Evolutionary conservation across 2,797 vertebrate genomes (phyloP), one percentile per base, ranked within the genome.

Genomic region (Gastrophryne carolinensis): DNA sequence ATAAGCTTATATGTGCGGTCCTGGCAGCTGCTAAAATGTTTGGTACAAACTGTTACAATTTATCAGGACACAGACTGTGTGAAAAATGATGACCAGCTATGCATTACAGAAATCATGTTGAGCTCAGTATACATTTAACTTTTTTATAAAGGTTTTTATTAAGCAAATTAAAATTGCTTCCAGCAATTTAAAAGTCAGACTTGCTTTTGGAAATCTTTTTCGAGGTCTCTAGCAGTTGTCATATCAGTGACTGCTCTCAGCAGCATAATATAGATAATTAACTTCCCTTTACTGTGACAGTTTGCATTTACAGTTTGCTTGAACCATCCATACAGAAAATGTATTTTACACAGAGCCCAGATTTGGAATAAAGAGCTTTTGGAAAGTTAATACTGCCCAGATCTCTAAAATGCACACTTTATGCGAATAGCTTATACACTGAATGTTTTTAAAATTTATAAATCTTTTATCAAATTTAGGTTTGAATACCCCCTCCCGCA

Each of bases 191-290:
- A 57, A 77, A 77, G 58, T 71, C 49, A 77, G 29, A 37, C 49
- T 13, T 21, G 64, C 58, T 34, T 27, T 34, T 44, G 35, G 29
- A 0, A 37, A 3, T 58, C 67, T 75, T 30, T 67, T 69, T 65
- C 57, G 0, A 1, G 35, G 37, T 47, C 5, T n/a, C 15, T 52
- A 7, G n/a, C 57, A 81, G 79, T 69, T 81, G 0, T 19, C 71
- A 77, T 75, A 73, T 74, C 66, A 77, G 58, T 37, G 74, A 76
- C 80, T 81, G 79, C 81, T 83, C 69, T 82, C 81, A 82, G 80
- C 81, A 84, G 72, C 81, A 79, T 80, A 79, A 83, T 79, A 83
- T 82, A 81, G 66, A 75, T 62, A 80, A 81, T 83, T 83, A 80
- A 70, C 73, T 80, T 78, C 49, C 77, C 71, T 19, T 19, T 66